phyloP scores from a whole-genome alignment of 1,140 invertebrate genomes.

The Euura lappo region DNA sequence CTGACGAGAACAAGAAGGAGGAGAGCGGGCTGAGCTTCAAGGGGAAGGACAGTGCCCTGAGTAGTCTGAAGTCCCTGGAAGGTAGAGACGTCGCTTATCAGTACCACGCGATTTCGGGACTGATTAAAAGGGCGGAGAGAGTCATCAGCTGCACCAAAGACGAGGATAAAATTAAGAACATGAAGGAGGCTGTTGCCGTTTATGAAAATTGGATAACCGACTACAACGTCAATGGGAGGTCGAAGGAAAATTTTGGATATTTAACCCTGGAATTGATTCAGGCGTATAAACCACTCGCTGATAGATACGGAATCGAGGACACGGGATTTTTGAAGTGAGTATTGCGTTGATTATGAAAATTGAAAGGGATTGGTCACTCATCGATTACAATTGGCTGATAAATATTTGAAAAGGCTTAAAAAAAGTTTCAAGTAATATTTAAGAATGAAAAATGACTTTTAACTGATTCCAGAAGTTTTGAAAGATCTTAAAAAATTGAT shows the following conservation, averaged over 20 bases:
- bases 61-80: constrained; percentile 34
- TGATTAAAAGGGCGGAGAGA: constrained; percentile 38
- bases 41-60: constrained; percentile 36
- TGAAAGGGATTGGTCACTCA: too few species aligned
- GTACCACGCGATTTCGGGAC: constrained; percentile 34
- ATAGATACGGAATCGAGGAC: constrained; percentile 41
- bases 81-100: constrained; percentile 41
- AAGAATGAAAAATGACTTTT: too few species aligned
- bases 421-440: too few species aligned
- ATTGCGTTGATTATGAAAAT: not conserved
- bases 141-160: constrained; percentile 46
- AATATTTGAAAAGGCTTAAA: not conserved
- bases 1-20: constrained; percentile 11
- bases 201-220: constrained; percentile 55
- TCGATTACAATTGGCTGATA: too few species aligned
- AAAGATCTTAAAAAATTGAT: too few species aligned
- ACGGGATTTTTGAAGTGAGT: constrained; percentile 40
- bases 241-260: constrained; percentile 53
- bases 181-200: constrained; percentile 46
- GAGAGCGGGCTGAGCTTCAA: constrained; percentile 36
- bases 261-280: constrained; percentile 46
- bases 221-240: constrained; percentile 46
- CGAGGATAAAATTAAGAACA: constrained; percentile 41
- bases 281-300: constrained; percentile 44
- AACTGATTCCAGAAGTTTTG: too few species aligned